A percentile compares a stretch with the other conserved stretches of the same genome.
Conservation (phyloP, 1,140 invertebrate species). For the Conopomorpha cramerella region DNA sequence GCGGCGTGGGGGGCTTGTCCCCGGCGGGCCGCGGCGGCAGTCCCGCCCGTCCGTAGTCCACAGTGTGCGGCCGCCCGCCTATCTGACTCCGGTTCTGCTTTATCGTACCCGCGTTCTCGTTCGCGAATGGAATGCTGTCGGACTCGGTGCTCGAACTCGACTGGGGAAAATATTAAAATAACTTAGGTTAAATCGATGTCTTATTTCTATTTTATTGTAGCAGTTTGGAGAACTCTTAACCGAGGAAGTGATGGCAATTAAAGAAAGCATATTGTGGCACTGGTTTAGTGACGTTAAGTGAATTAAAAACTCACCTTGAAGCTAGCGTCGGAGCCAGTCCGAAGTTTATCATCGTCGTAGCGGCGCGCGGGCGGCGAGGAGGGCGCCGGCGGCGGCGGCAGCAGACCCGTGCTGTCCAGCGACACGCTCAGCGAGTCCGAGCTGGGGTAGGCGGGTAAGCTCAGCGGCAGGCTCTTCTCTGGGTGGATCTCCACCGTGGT, state of each 20-base stretch:
- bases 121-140: conserved; percentile 96
- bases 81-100: conserved; percentile 66
- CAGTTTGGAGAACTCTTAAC: no score
- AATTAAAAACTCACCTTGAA: conserved; percentile 69
- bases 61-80: conserved; percentile 49
- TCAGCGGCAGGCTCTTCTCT: conserved; percentile 61
- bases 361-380: conserved; percentile 61
- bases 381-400: conserved; percentile 63
- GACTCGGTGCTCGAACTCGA: conserved; percentile 95
- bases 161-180: no score
- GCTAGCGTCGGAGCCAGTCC: conserved; percentile 82
- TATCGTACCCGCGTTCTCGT: conserved; percentile 98
- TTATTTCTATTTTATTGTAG: no score
- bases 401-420: conserved; percentile 60
- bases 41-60: conserved; percentile 38
- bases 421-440: conserved; percentile 64
- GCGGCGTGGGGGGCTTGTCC: conserved; percentile 40
- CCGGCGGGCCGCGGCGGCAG: conserved; percentile 33
- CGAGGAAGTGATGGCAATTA: no score
- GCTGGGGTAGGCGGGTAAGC: conserved; percentile 64
- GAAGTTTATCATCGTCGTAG: conserved; percentile 69
- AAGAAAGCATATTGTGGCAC: no score
- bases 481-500: conserved; percentile 70
- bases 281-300: conserved; percentile 1
- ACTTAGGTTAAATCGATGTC: no score